Base-by-base conservation (phyloP, 2,797 vertebrate species). In the Amblyopsis hoosieri region DNA sequence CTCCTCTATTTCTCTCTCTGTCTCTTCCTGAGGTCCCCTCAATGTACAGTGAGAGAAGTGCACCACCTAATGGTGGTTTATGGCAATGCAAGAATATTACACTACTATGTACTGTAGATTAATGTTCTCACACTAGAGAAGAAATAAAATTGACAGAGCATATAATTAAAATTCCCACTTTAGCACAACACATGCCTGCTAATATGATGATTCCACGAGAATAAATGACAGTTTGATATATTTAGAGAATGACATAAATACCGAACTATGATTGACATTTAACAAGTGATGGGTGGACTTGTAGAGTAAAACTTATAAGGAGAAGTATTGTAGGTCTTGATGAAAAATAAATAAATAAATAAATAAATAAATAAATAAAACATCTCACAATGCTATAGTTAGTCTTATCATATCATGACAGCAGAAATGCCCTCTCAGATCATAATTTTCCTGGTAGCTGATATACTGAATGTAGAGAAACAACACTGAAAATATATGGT, bases 21-120 rank as follows among this genome's bases (percentile, higher is more conserved):
- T 79, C 82, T 83, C 67, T 80, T 85, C 82, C 62, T 60, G 81
- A 84, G 77, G 73, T 74, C 46, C 50, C 52, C 64, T 23, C 55
- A 23, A 57, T 69, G 57, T 85, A 83, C 58, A 71, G 81, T 91
- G 90, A 90, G 92, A 89, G 88, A 92, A 93, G 91, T 91, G 90
- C 88, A 74, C 92, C 93, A 91, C 90, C 93, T 93, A 92, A 90
- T 90, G 93, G 91, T 54, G 42, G 75, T 47, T 78, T 45, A 65
- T 31, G 62, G 81, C 57, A 69, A 74, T 66, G 54, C 82, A 69
- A 57, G 48, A 52, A 33, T 57, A 1, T 12, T 9, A 10, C 2
- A 15, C 56, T 58, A 69, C 19, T 23, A 23, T 23, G 19, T 23
- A 9, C 50, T 50, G 45, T 55, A 47, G 49, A 57, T 60, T 45